These are phyloP conservation scores for Hydrolagus affinis DNA, from an alignment of 2,113 vertebrate genomes.

Conservation along the genomic window DNA sequence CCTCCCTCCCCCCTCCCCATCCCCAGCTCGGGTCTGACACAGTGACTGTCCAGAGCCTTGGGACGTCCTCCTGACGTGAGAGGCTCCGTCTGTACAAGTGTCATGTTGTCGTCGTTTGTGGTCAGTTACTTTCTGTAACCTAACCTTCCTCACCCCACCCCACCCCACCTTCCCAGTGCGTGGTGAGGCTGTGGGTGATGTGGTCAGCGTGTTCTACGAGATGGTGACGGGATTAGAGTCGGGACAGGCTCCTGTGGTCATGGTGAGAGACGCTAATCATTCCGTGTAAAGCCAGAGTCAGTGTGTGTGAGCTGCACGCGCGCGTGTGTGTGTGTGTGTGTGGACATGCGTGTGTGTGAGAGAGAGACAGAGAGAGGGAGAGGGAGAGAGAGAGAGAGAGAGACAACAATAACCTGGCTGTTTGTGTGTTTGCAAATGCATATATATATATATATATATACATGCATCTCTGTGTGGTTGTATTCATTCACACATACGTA, in stretches of 20 bases:
- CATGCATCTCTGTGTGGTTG: no score
- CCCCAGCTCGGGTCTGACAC: no score
- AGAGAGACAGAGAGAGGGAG: neutral
- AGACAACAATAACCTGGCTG: neutral
- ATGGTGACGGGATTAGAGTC: slow-evolving; percentile 65
- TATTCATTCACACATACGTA: no score
- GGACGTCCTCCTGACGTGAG: no score
- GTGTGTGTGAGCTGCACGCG: neutral
- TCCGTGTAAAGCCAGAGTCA: neutral
- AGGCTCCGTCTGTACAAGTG: no score
- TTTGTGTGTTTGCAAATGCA: neutral
- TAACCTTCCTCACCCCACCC: slow-evolving; percentile 36
- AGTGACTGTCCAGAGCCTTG: no score
- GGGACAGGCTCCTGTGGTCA: slow-evolving; percentile 76
- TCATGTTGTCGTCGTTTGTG: no score
- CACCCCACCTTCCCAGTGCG: slow-evolving; percentile 52
- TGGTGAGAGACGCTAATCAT: slow-evolving; percentile 62
- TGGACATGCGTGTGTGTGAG: no score
- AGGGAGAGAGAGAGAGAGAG: neutral
- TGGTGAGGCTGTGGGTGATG: slow-evolving; percentile 56
- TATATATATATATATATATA: no score
- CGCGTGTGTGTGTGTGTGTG: neutral
- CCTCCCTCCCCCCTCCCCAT: neutral
- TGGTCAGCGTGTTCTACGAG: slow-evolving; percentile 63
- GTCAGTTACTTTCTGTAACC: neutral